phyloP scores from a whole-genome alignment of 2,888 invertebrate genomes.

The Drosophila demipolita region DNA sequence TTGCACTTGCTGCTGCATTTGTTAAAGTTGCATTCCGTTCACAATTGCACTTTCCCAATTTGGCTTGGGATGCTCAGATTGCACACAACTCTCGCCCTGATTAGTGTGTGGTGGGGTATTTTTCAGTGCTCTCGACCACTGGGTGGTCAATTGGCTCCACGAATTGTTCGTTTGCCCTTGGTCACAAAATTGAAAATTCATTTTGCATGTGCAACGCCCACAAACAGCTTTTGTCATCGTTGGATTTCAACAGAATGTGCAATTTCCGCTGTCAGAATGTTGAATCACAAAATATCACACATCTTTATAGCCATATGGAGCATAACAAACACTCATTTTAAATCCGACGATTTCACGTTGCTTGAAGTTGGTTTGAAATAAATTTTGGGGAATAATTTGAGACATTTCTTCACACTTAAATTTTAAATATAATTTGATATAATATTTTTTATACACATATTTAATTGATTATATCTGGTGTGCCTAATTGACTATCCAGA shows the following conservation, averaged over 20 bases:
- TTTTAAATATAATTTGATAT: not conserved
- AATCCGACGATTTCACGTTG: not conserved
- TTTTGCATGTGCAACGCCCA: conserved; percentile 39
- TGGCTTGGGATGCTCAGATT: conserved; percentile 21
- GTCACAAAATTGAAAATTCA: conserved; percentile 43
- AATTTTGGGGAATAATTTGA: not conserved
- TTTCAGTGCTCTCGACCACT: not conserved
- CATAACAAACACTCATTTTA: not conserved
- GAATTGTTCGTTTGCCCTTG: conserved; percentile 14
- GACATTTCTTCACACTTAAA: not conserved
- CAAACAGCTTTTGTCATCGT: conserved; percentile 22
- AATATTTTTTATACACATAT: not conserved
- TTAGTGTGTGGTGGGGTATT: conserved; percentile 28
- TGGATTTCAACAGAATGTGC: conserved; percentile 25
- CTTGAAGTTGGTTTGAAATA: not conserved
- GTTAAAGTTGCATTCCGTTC: conserved; percentile 9
- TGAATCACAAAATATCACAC: conserved; percentile 2
- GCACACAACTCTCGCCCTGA: conserved; percentile 25
- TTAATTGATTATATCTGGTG: not conserved
- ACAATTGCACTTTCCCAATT: conserved; percentile 6
- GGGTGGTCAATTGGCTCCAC: conserved; percentile 25
- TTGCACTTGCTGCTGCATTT: conserved; percentile 12
- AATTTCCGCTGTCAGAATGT: conserved; percentile 39
- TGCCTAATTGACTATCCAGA: not conserved
- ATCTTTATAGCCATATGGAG: not conserved